phyloP scores from a whole-genome alignment of 1,140 invertebrate genomes.

The Orchesella cincta region DNA sequence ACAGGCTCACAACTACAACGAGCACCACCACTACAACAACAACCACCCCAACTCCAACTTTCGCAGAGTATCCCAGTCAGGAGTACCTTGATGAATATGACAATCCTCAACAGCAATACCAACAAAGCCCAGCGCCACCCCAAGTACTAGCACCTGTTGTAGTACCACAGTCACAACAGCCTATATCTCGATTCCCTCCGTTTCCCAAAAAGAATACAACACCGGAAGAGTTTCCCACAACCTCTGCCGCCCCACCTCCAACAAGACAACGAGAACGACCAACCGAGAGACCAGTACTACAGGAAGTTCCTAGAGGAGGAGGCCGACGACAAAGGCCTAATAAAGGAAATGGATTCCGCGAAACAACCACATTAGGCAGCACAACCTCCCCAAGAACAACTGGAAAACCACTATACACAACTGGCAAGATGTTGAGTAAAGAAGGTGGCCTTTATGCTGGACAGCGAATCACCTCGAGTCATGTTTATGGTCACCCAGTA shows the following conservation, averaged over 20 bases:
- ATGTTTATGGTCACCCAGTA: constrained; percentile 46
- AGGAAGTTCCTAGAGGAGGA: neutral
- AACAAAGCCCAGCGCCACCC: constrained; percentile 15
- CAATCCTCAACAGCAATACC: neutral
- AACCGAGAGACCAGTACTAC: neutral
- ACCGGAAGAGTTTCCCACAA: too few relatives aligned
- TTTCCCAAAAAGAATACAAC: constrained; percentile 12
- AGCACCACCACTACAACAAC: constrained; percentile 35
- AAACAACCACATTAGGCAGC: neutral
- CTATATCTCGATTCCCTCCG: neutral
- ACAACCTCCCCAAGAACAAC: constrained; percentile 21
- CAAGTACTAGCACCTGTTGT: neutral
- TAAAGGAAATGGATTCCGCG: constrained; percentile 19
- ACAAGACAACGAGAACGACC: neutral
- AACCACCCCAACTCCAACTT: constrained; percentile 26
- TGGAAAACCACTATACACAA: constrained; percentile 47
- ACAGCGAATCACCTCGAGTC: constrained; percentile 32
- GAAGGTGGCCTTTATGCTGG: constrained; percentile 51
- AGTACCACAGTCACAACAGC: neutral
- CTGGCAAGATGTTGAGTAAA: constrained; percentile 48
- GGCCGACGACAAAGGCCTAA: neutral
- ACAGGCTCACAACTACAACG: constrained; percentile 11
- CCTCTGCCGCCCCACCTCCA: neutral
- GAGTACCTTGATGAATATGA: constrained; percentile 21
- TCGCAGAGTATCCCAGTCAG: constrained; percentile 1